These are phyloP conservation scores for Ceratina japonica DNA, from an alignment of 1,140 invertebrate genomes.

Conservation along the genomic window DNA sequence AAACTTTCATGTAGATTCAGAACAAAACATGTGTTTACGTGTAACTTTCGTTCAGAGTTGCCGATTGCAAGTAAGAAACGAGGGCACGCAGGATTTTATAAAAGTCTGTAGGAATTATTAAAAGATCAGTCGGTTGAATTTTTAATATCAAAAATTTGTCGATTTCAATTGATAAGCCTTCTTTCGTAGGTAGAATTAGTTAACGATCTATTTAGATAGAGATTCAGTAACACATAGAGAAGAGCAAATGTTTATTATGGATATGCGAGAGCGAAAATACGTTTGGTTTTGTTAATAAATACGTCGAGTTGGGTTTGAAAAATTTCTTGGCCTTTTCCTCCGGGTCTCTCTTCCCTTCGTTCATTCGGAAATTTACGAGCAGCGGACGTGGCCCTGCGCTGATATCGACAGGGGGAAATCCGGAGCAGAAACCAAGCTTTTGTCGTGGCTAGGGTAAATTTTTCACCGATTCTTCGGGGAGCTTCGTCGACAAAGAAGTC, in stretches of 20 bases:
- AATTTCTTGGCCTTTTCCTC: not conserved
- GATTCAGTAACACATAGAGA: too few species aligned
- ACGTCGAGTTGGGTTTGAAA: not conserved
- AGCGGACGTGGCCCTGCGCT: not conserved
- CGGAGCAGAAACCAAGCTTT: not conserved
- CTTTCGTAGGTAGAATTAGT: not conserved
- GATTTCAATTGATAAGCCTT: not conserved
- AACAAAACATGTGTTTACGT: not conserved
- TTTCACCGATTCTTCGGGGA: conserved; percentile 11
- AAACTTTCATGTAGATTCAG: not conserved
- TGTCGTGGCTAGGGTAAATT: conserved; percentile 22
- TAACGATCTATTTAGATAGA: not conserved
- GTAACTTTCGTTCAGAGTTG: too few species aligned
- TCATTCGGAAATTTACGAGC: conserved; percentile 21
- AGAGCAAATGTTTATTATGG: not conserved
- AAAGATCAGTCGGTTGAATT: too few species aligned
- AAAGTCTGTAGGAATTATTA: too few species aligned
- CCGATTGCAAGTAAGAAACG: too few species aligned
- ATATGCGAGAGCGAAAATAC: not conserved
- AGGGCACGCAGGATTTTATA: too few species aligned
- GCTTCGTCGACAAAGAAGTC: conserved; percentile 29
- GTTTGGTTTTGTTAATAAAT: conserved; percentile 10
- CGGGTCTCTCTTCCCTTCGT: not conserved
- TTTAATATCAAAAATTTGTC: too few species aligned
- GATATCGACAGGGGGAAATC: conserved; percentile 11